These are phyloP conservation scores for Altica lythri DNA, from an alignment of 2,888 invertebrate genomes.

Conservation along the genomic window DNA sequence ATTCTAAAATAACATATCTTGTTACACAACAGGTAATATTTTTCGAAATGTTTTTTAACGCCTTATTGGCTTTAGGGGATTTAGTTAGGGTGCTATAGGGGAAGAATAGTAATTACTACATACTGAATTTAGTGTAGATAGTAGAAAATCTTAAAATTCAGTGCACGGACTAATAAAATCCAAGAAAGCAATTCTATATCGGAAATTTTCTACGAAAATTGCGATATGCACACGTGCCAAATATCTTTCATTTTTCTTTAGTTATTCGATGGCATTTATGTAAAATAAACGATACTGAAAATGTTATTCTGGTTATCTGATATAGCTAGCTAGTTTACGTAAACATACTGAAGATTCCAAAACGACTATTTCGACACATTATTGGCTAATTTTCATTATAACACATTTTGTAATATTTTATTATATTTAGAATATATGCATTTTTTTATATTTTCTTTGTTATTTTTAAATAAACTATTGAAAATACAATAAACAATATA, in stretches of 20 bases:
- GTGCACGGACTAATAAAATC: too few species aligned
- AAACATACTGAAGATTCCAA: slow-evolving; percentile 5
- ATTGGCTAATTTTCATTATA: too few species aligned
- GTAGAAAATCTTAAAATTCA: background rate
- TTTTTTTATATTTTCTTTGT: too few species aligned
- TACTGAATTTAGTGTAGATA: too few species aligned
- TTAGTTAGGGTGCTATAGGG: background rate
- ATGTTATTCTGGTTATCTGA: slow-evolving; percentile 8
- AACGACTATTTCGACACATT: slow-evolving; percentile 8
- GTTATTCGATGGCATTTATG: slow-evolving; percentile 8
- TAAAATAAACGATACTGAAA: slow-evolving; percentile 4
- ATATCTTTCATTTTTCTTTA: slow-evolving; percentile 12
- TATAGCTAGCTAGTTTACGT: background rate
- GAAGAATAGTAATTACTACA: slow-evolving; percentile 8
- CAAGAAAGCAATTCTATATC: too few species aligned
- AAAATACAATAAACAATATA: too few species aligned
- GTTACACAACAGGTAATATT: slow-evolving; percentile 33
- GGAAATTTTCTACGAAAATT: slow-evolving; percentile 2
- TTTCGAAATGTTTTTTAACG: slow-evolving; percentile 17
- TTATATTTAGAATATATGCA: too few species aligned
- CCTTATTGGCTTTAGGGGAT: slow-evolving; percentile 11
- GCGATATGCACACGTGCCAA: slow-evolving; percentile 6
- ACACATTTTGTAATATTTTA: too few species aligned
- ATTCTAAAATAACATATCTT: slow-evolving; percentile 27
- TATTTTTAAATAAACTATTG: too few species aligned